Evolutionary conservation across 1,140 invertebrate species (phyloP), one percentile per base, ranked within the genome.

Genomic region (Dufourea novaeangliae): DNA sequence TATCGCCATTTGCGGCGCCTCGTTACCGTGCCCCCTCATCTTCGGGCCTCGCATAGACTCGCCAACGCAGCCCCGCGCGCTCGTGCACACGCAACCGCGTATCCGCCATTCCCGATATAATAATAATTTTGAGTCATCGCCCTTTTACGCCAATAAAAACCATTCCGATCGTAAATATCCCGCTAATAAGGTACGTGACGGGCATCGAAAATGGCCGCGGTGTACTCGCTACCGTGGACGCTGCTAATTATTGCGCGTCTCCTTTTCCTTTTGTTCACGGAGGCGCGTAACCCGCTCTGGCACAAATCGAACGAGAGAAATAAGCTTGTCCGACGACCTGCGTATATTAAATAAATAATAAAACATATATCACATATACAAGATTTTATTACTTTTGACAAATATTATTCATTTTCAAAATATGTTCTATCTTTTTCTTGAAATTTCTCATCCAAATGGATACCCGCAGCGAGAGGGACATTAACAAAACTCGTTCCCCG

Each of bases 1-100:
- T 92, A 92, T 91, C 89, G 89, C 90, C 90, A 87, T 90, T 90
- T 80, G 85, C 80, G 87, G 84, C 84, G 86, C 88, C 88, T 92
- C 88, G 86, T 92, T 90, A 88, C 84, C 80, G 87, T 85, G 50
- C 10, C 52, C 78, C 80, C 82, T 75, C 74, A 67, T 76, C 72
- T 82, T 86, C 87, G 78, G 8, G 0, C 20, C 86, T 83, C 74
- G 70, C 75, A 66, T 80, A 71, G 52, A 61, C 64, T 64, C 79
- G 75, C 64, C 82, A n/a, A 57, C 67, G 52, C 75, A 69, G 52
- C 66, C 70, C 59, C 12, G 27, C 12, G 52, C 46, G 34, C 5
- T 50, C 5, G 29, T 52, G 27, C 39, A 50, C 69, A 22, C 80
- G 67, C 74, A 27, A 14, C 6, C 11, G 8, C 41, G 57, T 69